phyloP scores from a whole-genome alignment of 2,797 vertebrate species.

The Sebastes goodei region DNA sequence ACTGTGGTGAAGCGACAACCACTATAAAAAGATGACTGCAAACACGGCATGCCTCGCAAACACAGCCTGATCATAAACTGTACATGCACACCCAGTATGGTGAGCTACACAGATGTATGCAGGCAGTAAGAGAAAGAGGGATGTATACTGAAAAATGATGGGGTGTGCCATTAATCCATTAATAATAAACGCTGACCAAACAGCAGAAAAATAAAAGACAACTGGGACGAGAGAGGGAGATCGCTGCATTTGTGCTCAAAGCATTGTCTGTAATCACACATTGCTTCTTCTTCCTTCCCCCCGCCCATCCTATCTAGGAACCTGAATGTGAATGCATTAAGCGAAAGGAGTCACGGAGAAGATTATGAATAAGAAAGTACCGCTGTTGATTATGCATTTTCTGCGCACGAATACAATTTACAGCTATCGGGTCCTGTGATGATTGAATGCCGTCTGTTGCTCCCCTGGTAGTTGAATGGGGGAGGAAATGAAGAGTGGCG shows the following conservation, averaged over 20 bases:
- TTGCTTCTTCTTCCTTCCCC: background rate
- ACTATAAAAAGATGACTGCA: conserved; percentile 51
- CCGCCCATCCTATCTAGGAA: conserved; percentile 18
- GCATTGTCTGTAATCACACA: conserved; percentile 52
- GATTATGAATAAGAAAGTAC: conserved; percentile 76
- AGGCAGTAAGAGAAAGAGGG: background rate
- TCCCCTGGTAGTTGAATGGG: conserved; percentile 69
- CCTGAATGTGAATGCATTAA: conserved; percentile 67
- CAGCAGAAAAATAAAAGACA: conserved; percentile 36
- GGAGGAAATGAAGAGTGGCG: conserved; percentile 67
- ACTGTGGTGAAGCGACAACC: conserved; percentile 58
- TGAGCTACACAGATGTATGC: background rate
- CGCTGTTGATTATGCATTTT: conserved; percentile 77
- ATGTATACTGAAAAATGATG: conserved; percentile 24
- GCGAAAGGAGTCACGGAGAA: conserved; percentile 64
- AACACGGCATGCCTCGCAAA: conserved; percentile 40
- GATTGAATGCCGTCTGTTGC: conserved; percentile 74
- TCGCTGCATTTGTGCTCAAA: conserved; percentile 47
- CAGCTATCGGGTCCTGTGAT: conserved; percentile 73
- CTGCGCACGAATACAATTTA: conserved; percentile 69
- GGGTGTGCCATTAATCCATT: conserved; percentile 26
- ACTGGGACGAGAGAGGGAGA: conserved; percentile 4
- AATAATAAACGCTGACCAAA: conserved; percentile 61
- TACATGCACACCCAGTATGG: conserved; percentile 29
- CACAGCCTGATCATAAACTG: conserved; percentile 34